Evolutionary conservation across 2,888 invertebrate species (phyloP).

Genomic region (Hermodice carunculata): DNA sequence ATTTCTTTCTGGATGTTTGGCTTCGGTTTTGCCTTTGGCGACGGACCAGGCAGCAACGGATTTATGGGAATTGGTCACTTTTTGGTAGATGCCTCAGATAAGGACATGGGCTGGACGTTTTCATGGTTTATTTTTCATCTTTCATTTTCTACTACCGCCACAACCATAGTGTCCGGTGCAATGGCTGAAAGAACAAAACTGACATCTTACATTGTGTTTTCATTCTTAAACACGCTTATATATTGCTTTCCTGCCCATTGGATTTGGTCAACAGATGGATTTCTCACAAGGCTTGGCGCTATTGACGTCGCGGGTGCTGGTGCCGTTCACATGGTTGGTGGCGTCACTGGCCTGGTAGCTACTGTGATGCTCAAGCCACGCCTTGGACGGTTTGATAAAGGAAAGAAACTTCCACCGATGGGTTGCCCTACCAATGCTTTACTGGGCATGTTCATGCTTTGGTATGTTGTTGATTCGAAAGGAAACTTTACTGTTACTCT

Average conservation of each 20-base stretch:
- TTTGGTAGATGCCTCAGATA: no score
- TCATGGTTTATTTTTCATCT: conserved; percentile 77
- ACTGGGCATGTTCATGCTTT: conserved; percentile 65
- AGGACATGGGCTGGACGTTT: conserved; percentile 83
- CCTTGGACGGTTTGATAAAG: conserved; percentile 65
- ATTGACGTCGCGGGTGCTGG: conserved; percentile 92
- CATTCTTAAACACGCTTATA: conserved; percentile 87
- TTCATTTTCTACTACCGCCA: conserved; percentile 36
- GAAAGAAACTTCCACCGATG: conserved; percentile 39
- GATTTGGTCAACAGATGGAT: conserved; percentile 76
- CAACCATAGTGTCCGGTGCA: conserved; percentile 75
- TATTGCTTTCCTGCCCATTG: conserved; percentile 87
- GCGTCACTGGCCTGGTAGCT: conserved; percentile 62
- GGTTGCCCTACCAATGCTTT: conserved; percentile 61
- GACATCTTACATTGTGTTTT: conserved; percentile 91
- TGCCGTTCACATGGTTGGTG: conserved; percentile 66
- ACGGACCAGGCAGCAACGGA: conserved; percentile 64
- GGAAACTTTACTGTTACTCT: no score
- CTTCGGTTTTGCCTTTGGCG: conserved; percentile 50
- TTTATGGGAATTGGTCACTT: conserved; percentile 89
- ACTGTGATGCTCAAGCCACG: conserved; percentile 61
- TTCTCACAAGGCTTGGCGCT: conserved; percentile 86
- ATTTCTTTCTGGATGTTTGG: conserved; percentile 58
- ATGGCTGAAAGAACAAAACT: conserved; percentile 88
- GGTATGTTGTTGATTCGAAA: conserved; percentile 49